Percentiles rank a stretch among this genome's conserved stretches.
These are phyloP conservation scores for Aspiorhynchus laticeps DNA, from an alignment of 2,113 vertebrate genomes.

Conservation along the genomic window DNA sequence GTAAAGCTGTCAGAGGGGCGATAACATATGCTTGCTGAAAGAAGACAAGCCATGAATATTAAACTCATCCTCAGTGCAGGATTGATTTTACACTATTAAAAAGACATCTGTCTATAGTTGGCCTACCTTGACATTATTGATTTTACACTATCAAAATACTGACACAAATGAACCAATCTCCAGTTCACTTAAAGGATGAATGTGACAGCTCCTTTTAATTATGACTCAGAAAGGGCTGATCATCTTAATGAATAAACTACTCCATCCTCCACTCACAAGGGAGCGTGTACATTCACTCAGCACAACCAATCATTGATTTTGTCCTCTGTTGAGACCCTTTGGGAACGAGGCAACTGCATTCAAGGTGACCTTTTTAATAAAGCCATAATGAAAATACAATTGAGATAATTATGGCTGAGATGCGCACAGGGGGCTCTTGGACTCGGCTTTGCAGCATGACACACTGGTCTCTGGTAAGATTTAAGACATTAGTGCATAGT, in stretches of 20 bases:
- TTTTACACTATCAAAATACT: background rate
- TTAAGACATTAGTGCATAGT: background rate
- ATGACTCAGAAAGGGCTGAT: background rate
- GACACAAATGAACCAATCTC: background rate
- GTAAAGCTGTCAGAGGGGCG: slow-evolving; percentile 13
- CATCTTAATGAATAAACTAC: slow-evolving; percentile 28
- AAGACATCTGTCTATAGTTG: background rate
- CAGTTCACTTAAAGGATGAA: background rate
- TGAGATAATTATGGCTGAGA: slow-evolving; percentile 23
- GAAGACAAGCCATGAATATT: slow-evolving; percentile 19
- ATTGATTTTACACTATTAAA: slow-evolving; percentile 6
- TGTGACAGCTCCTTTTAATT: slow-evolving; percentile 25
- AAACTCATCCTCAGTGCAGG: background rate
- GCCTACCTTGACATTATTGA: background rate
- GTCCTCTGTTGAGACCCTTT: slow-evolving; percentile 26
- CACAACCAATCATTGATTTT: slow-evolving; percentile 50
- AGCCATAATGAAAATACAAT: slow-evolving; percentile 31
- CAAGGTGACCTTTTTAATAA: slow-evolving; percentile 69
- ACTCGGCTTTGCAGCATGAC: background rate
- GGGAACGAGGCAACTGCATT: slow-evolving; percentile 40
- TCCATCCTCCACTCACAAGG: slow-evolving; percentile 34
- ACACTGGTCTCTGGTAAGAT: background rate
- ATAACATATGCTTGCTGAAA: slow-evolving; percentile 30
- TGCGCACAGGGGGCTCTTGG: background rate
- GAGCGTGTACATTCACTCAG: slow-evolving; percentile 48